Percentiles rank a stretch among this genome's conserved stretches.
phyloP scores from a whole-genome alignment of 2,888 invertebrate genomes.

The Orchesella flavescens region DNA sequence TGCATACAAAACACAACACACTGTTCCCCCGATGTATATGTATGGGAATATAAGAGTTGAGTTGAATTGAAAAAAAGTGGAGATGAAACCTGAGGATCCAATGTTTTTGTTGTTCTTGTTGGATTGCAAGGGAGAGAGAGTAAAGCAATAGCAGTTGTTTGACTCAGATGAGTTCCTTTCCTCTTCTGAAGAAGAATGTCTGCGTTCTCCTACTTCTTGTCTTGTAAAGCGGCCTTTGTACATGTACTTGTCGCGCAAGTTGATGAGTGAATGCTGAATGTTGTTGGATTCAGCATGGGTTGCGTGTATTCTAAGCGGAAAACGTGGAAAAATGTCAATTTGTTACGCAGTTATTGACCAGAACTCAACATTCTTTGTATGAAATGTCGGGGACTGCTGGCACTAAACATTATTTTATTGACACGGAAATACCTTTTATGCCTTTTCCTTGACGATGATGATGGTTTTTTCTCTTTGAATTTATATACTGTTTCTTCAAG shows the following conservation, averaged over 20 bases:
- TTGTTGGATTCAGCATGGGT: not conserved
- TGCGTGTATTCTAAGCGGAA: not conserved
- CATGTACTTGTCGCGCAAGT: not conserved
- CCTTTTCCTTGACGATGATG: too few species aligned
- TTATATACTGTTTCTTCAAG: too few species aligned
- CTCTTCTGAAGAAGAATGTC: not conserved
- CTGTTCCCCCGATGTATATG: not conserved
- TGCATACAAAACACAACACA: constrained; percentile 41
- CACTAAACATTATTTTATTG: too few species aligned
- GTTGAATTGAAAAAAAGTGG: not conserved
- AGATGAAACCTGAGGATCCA: constrained; percentile 19
- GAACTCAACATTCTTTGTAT: too few species aligned
- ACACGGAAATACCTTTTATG: too few species aligned
- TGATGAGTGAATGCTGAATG: not conserved
- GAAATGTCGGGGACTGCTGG: too few species aligned
- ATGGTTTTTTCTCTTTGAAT: too few species aligned
- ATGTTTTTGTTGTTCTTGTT: constrained; percentile 9
- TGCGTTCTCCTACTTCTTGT: not conserved
- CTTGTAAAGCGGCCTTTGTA: not conserved
- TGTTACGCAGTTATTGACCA: not conserved
- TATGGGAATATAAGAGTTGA: not conserved
- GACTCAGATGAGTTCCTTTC: not conserved
- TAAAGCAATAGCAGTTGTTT: not conserved
- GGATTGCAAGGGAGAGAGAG: not conserved
- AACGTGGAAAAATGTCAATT: not conserved